Percentiles rank a stretch among this genome's conserved stretches.
Evolutionary conservation across 2,113 vertebrate species (phyloP).

Genomic region (Chaetodon trifascialis): DNA sequence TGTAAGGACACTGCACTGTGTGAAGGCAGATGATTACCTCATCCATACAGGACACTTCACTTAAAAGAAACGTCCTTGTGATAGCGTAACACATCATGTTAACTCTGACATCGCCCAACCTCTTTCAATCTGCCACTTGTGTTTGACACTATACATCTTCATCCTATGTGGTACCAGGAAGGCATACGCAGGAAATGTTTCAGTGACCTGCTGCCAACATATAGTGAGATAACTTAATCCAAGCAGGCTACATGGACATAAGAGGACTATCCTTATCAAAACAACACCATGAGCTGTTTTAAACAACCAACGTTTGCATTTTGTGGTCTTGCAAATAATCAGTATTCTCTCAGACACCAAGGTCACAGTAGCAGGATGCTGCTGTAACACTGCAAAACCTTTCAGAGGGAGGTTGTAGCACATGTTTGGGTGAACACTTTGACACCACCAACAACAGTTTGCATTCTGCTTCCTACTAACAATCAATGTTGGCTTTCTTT

Average conservation of each 20-base stretch:
- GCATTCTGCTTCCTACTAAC: not conserved
- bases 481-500: not conserved
- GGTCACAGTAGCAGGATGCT: not conserved
- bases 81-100: slow-evolving; percentile 20
- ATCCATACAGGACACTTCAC: slow-evolving; percentile 3
- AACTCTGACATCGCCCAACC: slow-evolving; percentile 20
- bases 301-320: not conserved
- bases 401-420: not conserved
- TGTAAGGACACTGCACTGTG: not conserved
- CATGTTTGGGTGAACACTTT: not conserved
- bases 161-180: not conserved
- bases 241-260: not conserved
- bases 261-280: not conserved
- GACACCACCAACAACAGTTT: not conserved
- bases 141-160: not conserved
- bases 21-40: slow-evolving; percentile 25
- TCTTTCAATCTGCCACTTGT: not conserved
- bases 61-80: slow-evolving; percentile 27
- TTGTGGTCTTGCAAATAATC: not conserved
- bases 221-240: not conserved
- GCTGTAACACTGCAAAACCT: not conserved
- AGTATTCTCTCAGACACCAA: not conserved
- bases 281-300: not conserved
- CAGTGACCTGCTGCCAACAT: too few relatives aligned
- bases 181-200: not conserved